Base-by-base conservation (phyloP, 1,140 invertebrate species). In the Drosophila sproati region DNA sequence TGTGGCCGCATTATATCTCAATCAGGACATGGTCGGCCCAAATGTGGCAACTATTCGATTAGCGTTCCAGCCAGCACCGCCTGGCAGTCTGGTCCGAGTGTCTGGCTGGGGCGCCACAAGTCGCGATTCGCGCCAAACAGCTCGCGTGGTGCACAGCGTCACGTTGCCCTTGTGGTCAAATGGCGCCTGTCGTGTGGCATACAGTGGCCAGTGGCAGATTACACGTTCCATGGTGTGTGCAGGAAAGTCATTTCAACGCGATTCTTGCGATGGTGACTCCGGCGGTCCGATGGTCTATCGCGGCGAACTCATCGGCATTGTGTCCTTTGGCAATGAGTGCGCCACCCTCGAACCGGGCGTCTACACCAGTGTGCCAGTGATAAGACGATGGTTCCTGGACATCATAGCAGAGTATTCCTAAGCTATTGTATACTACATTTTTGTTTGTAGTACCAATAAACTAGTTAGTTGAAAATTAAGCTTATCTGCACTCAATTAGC, bases 201-300 rank as follows among this genome's bases (percentile, higher is more conserved):
- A 78, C 8, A 48, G 39, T 3, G 85, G 80, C 7, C 41, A 45
- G n/a, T 62, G 74, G 5, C 35, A 41, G 1, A 87, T 87, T 4
- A 83, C 67, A 32, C 59, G 70, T 4, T 78, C 73, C 35, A 87
- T 87, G 83, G 20, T 74, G 2, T 87, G 83, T 10, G 83, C 83
- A 1, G 43, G 52, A 5, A 74, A 70, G 50, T 32, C 57, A 1
- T 73, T 66, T 20, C n/a, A 8, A 2, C 72, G 59, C n/a, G 83
- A 87, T 43, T 88, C 83, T 10, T 87, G 83, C 32, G 77, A 88
- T 5, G 83, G 83, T 0, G 83, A 87, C 55, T 87, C 83, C 0
- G 83, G 83, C 2, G 83, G 83, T 0, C 83, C 83, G 0, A 52
- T 87, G 67, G 83, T 83, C n/a, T 88, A 69, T 31, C 54, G 20